Evolutionary conservation across 53 echinoderm and acorn worm species (phyloP).

Genomic region (Crossaster papposus): DNA sequence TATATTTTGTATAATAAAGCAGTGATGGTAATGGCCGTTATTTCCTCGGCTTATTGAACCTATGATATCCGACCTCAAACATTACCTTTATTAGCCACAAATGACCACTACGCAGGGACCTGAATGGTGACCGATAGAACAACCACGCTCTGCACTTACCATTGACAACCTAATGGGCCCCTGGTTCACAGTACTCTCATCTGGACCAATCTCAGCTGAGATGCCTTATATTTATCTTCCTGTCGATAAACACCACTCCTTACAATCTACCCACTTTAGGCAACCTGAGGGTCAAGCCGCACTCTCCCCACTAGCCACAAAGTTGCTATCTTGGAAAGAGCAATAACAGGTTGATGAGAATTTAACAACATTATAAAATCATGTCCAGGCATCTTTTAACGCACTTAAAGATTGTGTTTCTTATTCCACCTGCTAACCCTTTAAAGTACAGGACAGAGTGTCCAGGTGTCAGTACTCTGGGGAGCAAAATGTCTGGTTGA

Average conservation of each 20-base stretch:
- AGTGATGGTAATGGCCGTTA: too few species aligned
- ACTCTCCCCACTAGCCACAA: neutral
- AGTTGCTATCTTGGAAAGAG: neutral
- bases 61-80: neutral
- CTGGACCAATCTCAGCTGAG: neutral
- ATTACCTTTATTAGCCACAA: neutral
- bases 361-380: slow-evolving; percentile 45
- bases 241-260: slow-evolving; percentile 15
- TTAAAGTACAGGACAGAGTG: slow-evolving; percentile 29
- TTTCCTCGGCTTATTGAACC: neutral
- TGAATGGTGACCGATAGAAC: neutral
- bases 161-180: neutral
- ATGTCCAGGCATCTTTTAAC: slow-evolving; percentile 20
- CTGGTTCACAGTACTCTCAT: neutral
- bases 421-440: slow-evolving; percentile 37
- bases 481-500: neutral
- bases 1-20: too few species aligned
- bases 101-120: neutral
- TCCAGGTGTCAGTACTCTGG: neutral
- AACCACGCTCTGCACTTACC: neutral
- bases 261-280: neutral
- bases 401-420: slow-evolving; percentile 44
- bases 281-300: neutral
- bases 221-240: neutral
- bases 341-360: slow-evolving; percentile 45